Percentiles rank a stretch among this genome's conserved stretches.
Evolutionary conservation across 2,113 vertebrate genomes (phyloP).

Genomic region (Pelodiscus sinensis): DNA sequence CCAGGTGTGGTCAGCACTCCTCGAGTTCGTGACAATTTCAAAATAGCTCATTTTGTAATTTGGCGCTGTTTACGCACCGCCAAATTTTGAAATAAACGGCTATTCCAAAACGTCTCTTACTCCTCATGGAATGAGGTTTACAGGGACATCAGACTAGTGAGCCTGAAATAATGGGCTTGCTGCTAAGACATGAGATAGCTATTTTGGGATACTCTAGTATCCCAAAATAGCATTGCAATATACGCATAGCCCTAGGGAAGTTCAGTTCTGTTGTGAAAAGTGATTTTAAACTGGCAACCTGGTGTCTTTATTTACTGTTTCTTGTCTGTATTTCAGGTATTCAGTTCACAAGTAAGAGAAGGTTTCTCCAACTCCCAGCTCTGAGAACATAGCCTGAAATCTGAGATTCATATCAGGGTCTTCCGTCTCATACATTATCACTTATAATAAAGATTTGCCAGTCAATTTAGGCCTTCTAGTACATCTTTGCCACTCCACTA

Average conservation of each 20-base stretch:
- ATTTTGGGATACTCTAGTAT: too few relatives aligned
- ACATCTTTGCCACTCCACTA: not conserved
- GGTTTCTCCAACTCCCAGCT: not conserved
- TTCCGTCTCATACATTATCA: not conserved
- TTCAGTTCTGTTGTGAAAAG: not conserved
- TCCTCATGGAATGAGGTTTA: too few relatives aligned
- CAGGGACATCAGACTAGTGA: too few relatives aligned
- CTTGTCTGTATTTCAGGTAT: not conserved
- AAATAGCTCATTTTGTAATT: too few relatives aligned
- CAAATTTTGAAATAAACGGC: too few relatives aligned
- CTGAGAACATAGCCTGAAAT: not conserved
- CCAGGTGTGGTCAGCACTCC: too few relatives aligned
- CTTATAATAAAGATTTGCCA: not conserved
- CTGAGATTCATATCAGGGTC: not conserved
- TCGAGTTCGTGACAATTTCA: too few relatives aligned
- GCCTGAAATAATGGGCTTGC: too few relatives aligned
- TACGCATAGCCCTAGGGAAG: not conserved
- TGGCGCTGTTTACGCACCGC: too few relatives aligned
- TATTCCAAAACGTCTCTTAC: too few relatives aligned
- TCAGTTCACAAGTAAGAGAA: not conserved
- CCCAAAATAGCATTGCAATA: too few relatives aligned
- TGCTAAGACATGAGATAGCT: too few relatives aligned
- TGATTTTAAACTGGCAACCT: not conserved
- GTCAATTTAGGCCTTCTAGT: not conserved
- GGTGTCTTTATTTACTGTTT: not conserved